Base-by-base conservation (phyloP, 2,797 vertebrate species). In the Sebastes flavidus region DNA sequence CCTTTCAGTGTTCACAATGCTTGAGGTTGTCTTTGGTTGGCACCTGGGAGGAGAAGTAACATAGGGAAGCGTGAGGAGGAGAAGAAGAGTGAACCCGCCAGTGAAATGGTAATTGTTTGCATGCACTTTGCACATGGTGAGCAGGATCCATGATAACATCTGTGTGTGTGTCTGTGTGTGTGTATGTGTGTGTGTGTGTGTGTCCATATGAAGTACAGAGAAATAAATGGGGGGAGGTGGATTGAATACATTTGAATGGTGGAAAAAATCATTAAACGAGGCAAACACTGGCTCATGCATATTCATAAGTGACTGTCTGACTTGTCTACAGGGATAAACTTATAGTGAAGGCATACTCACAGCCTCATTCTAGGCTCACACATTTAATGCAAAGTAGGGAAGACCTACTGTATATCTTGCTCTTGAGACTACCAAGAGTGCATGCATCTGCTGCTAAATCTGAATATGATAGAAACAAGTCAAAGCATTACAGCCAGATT, bases 1-100 rank as follows among this genome's bases (percentile, higher is more conserved):
- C 96, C 95, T 96, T 94, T 96, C 95, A 95, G 95, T 95, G 96
- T 96, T 95, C 93, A 80, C 85, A 80, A 78, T 77, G 82, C 80
- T 91, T 87, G 85, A 90, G 89, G 88, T 94, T 88, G 68, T 94
- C 87, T 92, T 91, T 81, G 89, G 89, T 92, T 88, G 90, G 93
- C 94, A 95, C 94, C 95, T 96, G 90, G 75, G 83, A 86, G 80
- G 75, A 87, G 79, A 85, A 75, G 86, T 69, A 87, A 69, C 76
- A 82, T 12, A 56, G 65, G 60, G 49, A 82, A 62, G 68, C 12
- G 24, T 77, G 38, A 87, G 60, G 56, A 75, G 61, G 78, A 83
- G 78, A 80, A 77, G 68, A 46, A 86, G 73, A 77, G 78, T 75
- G 65, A 89, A 87, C 38, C 74, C 67, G 34, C 74, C 46, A 54